Conservation (phyloP, 64 coral and sea anemone genomes). For the Stylophora pistillata region DNA sequence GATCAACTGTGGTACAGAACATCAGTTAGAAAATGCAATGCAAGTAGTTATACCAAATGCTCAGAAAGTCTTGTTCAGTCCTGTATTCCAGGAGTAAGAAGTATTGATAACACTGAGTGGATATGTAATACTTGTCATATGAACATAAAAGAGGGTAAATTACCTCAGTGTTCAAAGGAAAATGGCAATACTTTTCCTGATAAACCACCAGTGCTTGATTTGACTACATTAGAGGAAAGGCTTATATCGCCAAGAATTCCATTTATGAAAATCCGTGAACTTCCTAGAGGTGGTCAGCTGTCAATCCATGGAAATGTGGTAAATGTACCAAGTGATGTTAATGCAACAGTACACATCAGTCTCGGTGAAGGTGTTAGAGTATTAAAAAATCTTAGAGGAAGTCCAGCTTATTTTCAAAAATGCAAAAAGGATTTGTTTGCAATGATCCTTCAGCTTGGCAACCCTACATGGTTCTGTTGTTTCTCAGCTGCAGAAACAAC, state of each 20-base stretch:
- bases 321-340: constrained; percentile 62
- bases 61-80: constrained; percentile 31
- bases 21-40: constrained; percentile 63
- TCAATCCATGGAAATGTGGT: constrained; percentile 48
- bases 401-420: constrained; percentile 64
- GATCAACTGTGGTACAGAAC: constrained; percentile 78
- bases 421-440: constrained; percentile 81
- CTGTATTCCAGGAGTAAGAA: constrained; percentile 63
- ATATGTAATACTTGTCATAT: constrained; percentile 65
- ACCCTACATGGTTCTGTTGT: constrained; percentile 52
- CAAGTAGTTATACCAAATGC: constrained; percentile 35
- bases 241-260: constrained; percentile 37
- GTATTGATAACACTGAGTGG: constrained; percentile 55
- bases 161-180: constrained; percentile 33
- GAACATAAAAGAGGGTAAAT: constrained; percentile 44
- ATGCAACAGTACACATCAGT: constrained; percentile 35
- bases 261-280: constrained; percentile 57
- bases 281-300: constrained; percentile 46
- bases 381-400: constrained; percentile 64
- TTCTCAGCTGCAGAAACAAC: too few relatives aligned
- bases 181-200: constrained; percentile 42
- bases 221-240: constrained; percentile 40
- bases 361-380: constrained; percentile 75
- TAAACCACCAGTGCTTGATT: constrained; percentile 24
- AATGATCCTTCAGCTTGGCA: constrained; percentile 71